These are phyloP conservation scores for Anthopleura xanthogrammica DNA, from an alignment of 92 coral and sea anemone genomes.

Conservation along the genomic window DNA sequence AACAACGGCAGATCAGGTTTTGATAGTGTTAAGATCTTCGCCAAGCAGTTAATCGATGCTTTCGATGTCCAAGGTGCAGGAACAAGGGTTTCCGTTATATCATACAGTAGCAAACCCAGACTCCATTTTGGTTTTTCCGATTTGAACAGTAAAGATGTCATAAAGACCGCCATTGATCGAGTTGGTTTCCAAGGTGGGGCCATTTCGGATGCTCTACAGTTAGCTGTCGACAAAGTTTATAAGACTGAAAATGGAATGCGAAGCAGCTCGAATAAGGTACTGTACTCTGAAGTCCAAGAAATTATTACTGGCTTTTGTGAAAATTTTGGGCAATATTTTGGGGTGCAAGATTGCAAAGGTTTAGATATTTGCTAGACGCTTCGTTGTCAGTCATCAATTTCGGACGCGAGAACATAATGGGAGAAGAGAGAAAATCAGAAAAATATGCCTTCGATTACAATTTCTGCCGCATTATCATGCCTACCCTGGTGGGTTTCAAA, in stretches of 20 bases:
- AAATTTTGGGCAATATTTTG: too few relatives aligned
- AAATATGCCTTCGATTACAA: too few relatives aligned
- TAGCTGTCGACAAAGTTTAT: conserved; percentile 33
- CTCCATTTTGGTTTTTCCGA: conserved; percentile 43
- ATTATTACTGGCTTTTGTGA: too few relatives aligned
- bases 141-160: conserved; percentile 8
- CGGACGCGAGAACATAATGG: too few relatives aligned
- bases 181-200: conserved; percentile 21
- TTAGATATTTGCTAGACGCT: too few relatives aligned
- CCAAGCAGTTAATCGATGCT: conserved; percentile 55
- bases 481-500: too few relatives aligned
- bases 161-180: conserved; percentile 23
- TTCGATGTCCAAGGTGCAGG: conserved; percentile 44
- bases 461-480: too few relatives aligned
- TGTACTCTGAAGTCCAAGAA: too few relatives aligned
- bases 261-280: conserved; percentile 28
- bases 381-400: too few relatives aligned
- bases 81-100: conserved; percentile 53
- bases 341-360: too few relatives aligned
- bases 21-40: conserved; percentile 50
- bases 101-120: conserved; percentile 43
- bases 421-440: too few relatives aligned
- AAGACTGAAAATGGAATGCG: conserved; percentile 19
- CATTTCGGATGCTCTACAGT: conserved; percentile 25
- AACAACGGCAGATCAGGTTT: conserved; percentile 49